A percentile compares a stretch with the other conserved stretches of the same genome.
Conservation (phyloP, 2,888 invertebrate genomes). For the Troglohyphantes excavatus region DNA sequence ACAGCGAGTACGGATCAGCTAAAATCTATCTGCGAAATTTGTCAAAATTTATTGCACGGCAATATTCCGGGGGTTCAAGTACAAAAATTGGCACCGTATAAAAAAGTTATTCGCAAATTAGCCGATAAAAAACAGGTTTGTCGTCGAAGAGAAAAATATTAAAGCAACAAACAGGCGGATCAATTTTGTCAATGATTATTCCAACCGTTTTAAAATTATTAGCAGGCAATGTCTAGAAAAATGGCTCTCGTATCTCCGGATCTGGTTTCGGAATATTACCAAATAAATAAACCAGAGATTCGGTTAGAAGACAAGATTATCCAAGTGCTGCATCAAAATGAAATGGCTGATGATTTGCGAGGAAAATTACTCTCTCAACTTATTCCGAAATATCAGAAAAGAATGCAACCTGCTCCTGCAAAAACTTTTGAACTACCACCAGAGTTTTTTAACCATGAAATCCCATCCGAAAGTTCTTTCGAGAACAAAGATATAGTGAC, state of each 20-base stretch:
- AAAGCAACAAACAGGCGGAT: background rate
- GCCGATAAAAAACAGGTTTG: constrained; percentile 20
- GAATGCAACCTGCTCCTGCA: constrained; percentile 15
- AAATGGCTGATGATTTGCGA: background rate
- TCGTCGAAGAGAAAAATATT: background rate
- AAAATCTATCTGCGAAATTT: constrained; percentile 40
- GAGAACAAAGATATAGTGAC: background rate
- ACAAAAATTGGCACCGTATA: background rate
- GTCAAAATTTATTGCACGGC: constrained; percentile 19
- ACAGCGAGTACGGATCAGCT: background rate
- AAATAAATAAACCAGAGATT: constrained; percentile 27
- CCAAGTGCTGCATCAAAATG: background rate
- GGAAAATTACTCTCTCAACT: constrained; percentile 15
- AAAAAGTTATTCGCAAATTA: constrained; percentile 21
- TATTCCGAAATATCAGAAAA: constrained; percentile 23
- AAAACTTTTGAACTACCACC: background rate
- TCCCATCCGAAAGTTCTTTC: background rate
- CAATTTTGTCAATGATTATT: background rate
- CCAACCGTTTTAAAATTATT: constrained; percentile 17
- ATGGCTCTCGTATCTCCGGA: background rate
- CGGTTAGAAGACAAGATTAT: constrained; percentile 1
- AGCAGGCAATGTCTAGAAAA: background rate
- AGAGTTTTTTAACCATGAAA: background rate
- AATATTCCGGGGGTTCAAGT: background rate
- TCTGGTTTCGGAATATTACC: constrained; percentile 16